Percentiles rank a stretch among this genome's conserved stretches.
These are phyloP conservation scores for Anthopleura sola DNA, from an alignment of 64 coral and sea anemone genomes.

Conservation along the genomic window DNA sequence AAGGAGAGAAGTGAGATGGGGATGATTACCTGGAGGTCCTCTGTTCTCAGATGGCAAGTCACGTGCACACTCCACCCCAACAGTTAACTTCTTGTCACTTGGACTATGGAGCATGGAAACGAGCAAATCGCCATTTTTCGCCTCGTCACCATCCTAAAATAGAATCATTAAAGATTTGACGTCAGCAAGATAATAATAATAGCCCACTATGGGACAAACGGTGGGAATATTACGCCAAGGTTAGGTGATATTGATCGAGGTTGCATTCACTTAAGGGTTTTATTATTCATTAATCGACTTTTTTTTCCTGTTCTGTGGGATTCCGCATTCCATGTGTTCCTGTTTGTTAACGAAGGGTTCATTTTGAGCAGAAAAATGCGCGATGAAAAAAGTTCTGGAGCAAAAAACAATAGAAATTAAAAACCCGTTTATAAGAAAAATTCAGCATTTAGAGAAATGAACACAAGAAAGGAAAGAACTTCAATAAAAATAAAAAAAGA, in stretches of 20 bases:
- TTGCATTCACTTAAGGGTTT: not conserved
- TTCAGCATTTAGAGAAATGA: too few species aligned
- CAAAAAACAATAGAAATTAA: too few species aligned
- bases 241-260: not conserved
- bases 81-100: constrained; percentile 40
- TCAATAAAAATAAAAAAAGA: too few species aligned
- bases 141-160: not conserved
- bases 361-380: not conserved
- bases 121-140: constrained; percentile 21
- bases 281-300: not conserved
- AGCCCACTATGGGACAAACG: not conserved
- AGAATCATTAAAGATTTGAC: not conserved
- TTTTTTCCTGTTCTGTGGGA: constrained; percentile 9
- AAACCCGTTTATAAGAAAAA: too few species aligned
- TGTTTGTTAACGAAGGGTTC: not conserved
- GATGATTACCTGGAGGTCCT: not conserved
- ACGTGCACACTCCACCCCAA: constrained; percentile 28
- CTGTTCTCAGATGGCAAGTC: not conserved
- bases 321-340: not conserved
- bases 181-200: not conserved
- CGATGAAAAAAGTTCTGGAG: not conserved
- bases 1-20: not conserved
- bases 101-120: constrained; percentile 51
- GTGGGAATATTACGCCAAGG: not conserved
- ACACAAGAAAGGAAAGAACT: too few species aligned